A percentile compares a stretch with the other conserved stretches of the same genome.
phyloP scores from a whole-genome alignment of 2,113 vertebrate species.

The Nibea coibor region DNA sequence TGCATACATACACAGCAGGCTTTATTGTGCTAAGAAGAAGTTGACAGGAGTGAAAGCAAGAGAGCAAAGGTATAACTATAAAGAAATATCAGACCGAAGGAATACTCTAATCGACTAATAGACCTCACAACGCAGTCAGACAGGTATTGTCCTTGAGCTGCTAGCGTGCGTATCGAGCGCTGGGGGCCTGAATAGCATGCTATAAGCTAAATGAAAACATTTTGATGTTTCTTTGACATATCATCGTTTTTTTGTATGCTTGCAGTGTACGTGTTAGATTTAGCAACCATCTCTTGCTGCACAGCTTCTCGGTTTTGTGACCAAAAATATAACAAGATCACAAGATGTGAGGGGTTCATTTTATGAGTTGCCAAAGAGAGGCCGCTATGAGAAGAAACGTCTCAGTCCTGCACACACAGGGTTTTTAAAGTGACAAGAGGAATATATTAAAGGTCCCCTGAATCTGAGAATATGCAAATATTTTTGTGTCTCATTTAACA shows the following conservation, averaged over 20 bases:
- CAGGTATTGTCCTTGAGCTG: neutral
- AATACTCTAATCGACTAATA: neutral
- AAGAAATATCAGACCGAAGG: neutral
- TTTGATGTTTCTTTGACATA: neutral
- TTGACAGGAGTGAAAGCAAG: slow-evolving; percentile 5
- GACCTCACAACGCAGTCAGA: neutral
- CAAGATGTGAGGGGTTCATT: neutral
- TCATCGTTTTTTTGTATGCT: neutral
- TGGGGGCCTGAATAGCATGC: neutral
- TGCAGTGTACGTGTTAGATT: neutral
- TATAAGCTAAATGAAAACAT: neutral
- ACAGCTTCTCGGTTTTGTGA: neutral
- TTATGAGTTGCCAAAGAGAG: neutral
- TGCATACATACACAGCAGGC: slow-evolving; percentile 27
- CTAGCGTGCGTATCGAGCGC: neutral
- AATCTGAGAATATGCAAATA: neutral
- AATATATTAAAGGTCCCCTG: neutral
- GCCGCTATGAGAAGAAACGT: neutral
- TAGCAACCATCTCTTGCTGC: neutral
- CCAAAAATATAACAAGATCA: slow-evolving; percentile 10
- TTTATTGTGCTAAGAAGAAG: neutral
- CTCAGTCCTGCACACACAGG: neutral
- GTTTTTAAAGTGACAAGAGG: neutral
- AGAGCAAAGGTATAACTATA: slow-evolving; percentile 1
- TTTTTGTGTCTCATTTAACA: neutral